Base-by-base conservation (phyloP, 2,113 vertebrate species). In the Nerophis lumbriciformis region DNA sequence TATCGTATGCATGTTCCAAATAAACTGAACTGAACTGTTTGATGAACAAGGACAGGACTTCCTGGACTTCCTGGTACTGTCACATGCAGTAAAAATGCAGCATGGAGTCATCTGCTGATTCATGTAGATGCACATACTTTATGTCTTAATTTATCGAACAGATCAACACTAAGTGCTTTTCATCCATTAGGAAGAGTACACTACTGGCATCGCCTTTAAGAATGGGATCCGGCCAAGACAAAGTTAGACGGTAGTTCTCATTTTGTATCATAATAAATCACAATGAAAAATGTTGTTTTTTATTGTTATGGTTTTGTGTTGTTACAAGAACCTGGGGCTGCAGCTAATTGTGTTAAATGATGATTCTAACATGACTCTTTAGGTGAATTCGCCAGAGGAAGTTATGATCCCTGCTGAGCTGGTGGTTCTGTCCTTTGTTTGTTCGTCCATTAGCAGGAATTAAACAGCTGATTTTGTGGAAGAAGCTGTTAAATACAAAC, bases 141-240 rank as follows among this genome's bases (percentile, higher is more conserved):
- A 58, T 44, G 39, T 12, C 36, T 45, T 58, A 36, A 60, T 60
- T 60, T 48, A 60, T 28, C 47, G 44, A 60, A n/a, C 47, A 36
- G 28, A 60, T 48, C 44, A 60, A 59, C 8, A 59, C 44, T 48
- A 59, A 59, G 45, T 60, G 14, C 21, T 60, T 14, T 48, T 2
- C 44, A 47, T 48, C 58, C 58, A 60, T 60, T 48, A 60, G 21
- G 55, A 44, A 44, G 55, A 57, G 55, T 57, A 57, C 39, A 44
- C 16, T 57, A 8, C 42, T 57, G 55, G 55, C 55, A 57, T 44
- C 16, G 10, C 5, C 3, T 39, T 44, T 45, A 45, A 45, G 42
- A 45, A 45, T 45, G 42, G 42, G 10, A 12, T 45, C 10, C 16
- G n/a, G 37, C 54, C 54, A 39, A 42, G 37, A 10, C 6, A n/a